phyloP scores from a whole-genome alignment of 2,888 invertebrate species.

The Acanthoscelides obtectus region DNA sequence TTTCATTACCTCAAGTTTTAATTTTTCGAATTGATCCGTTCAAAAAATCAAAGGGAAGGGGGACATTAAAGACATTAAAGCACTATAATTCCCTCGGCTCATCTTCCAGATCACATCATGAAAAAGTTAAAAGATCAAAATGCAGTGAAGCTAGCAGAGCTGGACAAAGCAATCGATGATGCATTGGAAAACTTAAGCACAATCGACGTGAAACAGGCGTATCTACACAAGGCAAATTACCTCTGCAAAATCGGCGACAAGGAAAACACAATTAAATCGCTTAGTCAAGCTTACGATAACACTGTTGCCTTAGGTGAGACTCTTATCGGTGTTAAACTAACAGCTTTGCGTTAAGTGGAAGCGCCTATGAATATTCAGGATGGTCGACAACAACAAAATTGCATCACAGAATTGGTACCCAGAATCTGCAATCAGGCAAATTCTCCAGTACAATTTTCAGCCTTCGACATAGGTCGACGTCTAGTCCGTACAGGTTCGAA shows the following conservation, averaged over 20 bases:
- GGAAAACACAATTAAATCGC: conserved; percentile 34
- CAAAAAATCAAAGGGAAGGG: too few relatives aligned
- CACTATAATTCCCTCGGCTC: too few relatives aligned
- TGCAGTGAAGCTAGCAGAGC: conserved; percentile 22
- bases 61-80: too few relatives aligned
- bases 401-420: too few relatives aligned
- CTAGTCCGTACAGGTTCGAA: too few relatives aligned
- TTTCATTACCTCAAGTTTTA: too few relatives aligned
- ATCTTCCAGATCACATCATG: not conserved
- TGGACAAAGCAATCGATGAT: conserved; percentile 32
- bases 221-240: conserved; percentile 43
- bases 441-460: too few relatives aligned
- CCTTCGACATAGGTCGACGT: too few relatives aligned
- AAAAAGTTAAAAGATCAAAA: conserved; percentile 34
- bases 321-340: not conserved
- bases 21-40: too few relatives aligned
- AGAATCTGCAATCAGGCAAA: too few relatives aligned
- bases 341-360: not conserved
- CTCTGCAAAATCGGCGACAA: conserved; percentile 46
- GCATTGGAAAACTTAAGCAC: conserved; percentile 25
- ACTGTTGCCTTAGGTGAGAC: conserved; percentile 33
- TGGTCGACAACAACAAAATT: too few relatives aligned
- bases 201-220: conserved; percentile 33
- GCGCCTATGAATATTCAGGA: not conserved
- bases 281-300: conserved; percentile 38